Evolutionary conservation across 1,140 invertebrate genomes (phyloP).

Genomic region (Temnothorax curvispinosus): DNA sequence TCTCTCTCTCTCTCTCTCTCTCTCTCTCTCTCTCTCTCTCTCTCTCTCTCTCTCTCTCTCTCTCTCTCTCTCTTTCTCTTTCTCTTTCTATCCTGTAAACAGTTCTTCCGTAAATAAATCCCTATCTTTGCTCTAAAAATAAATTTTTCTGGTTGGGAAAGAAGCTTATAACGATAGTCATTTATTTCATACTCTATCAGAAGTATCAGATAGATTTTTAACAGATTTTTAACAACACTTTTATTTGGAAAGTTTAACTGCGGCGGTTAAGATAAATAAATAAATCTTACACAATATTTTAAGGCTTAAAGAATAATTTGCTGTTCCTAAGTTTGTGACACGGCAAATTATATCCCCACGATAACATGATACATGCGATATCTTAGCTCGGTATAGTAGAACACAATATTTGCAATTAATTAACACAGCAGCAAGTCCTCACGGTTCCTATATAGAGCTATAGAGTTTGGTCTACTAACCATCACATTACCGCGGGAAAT

Average conservation of each 20-base stretch:
- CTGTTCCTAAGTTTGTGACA: conserved; percentile 22
- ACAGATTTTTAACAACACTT: not conserved
- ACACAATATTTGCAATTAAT: conserved; percentile 49
- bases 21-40: no score
- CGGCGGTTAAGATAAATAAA: not conserved
- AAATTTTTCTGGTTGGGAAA: not conserved
- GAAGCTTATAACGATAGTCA: not conserved
- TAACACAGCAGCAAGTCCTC: conserved; percentile 6
- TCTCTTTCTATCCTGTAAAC: not conserved
- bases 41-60: not conserved
- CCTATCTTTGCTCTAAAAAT: not conserved
- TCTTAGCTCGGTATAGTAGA: not conserved
- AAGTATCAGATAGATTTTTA: not conserved
- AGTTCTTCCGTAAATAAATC: conserved; percentile 1
- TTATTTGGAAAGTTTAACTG: not conserved
- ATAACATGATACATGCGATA: not conserved
- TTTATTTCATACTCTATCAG: not conserved
- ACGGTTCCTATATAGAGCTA: not conserved
- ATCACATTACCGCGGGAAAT: conserved; percentile 10
- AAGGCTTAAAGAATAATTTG: conserved; percentile 1
- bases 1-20: not conserved
- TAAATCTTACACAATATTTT: not conserved
- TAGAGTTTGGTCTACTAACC: not conserved
- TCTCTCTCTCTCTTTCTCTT: not conserved
- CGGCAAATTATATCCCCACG: conserved; percentile 18